phyloP scores from a whole-genome alignment of 1,140 invertebrate species.

The Drosophila biarmipes region DNA sequence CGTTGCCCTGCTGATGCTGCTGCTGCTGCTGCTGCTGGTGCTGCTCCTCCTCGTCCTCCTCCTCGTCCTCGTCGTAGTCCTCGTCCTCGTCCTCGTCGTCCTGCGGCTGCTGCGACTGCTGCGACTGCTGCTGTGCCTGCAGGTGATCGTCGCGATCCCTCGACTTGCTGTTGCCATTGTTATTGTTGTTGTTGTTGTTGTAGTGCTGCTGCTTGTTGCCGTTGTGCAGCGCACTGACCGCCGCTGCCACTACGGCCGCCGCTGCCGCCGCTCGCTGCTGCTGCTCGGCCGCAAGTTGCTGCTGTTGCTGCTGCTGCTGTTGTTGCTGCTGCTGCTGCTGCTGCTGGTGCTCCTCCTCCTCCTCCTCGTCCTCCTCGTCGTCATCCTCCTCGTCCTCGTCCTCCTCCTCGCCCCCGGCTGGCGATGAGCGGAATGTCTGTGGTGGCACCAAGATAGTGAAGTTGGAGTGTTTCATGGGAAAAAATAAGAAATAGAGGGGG shows the following conservation, averaged over 20 bases:
- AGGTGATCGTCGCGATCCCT: conserved; percentile 25
- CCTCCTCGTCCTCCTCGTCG: conserved; percentile 34
- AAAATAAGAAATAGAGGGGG: no score
- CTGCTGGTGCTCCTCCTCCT: conserved; percentile 27
- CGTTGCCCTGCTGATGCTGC: conserved; percentile 38
- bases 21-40: conserved; percentile 31
- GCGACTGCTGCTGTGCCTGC: conserved; percentile 25
- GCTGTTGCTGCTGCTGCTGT: conserved; percentile 36
- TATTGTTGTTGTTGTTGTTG: conserved; percentile 42
- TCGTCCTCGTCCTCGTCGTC: conserved; percentile 66
- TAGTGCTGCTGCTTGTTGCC: conserved; percentile 62
- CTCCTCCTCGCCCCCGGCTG: no score
- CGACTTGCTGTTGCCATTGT: conserved; percentile 20
- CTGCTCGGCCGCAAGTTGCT: conserved; percentile 39
- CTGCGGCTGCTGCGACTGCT: conserved; percentile 28
- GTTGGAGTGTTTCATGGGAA: no score
- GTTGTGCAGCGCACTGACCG: conserved; percentile 65
- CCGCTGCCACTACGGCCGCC: conserved; percentile 65
- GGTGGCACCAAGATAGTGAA: no score
- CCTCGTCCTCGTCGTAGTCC: conserved; percentile 50
- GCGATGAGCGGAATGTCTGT: no score
- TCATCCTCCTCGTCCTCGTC: conserved; percentile 47
- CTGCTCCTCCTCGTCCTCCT: conserved; percentile 58
- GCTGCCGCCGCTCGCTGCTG: conserved; percentile 57
- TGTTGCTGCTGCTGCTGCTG: conserved; percentile 20